phyloP scores from a whole-genome alignment of 2,888 invertebrate genomes.

The Nephrotoma guestfalica region DNA sequence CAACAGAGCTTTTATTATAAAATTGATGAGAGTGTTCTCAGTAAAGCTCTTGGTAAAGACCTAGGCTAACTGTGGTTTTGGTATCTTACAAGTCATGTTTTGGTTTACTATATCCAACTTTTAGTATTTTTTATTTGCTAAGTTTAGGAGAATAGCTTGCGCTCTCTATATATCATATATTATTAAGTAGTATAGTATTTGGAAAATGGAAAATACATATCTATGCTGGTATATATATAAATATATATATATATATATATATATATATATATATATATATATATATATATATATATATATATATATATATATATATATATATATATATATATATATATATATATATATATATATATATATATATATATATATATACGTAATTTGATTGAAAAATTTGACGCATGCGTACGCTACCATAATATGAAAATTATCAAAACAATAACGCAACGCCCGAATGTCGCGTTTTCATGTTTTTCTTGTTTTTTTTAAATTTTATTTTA shows the following conservation, averaged over 20 bases:
- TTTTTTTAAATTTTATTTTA: neutral
- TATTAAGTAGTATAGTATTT: no score
- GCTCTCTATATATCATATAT: no score
- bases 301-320: no score
- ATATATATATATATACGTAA: neutral
- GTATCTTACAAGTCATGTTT: neutral
- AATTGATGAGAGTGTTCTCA: neutral
- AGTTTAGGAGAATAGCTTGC: neutral
- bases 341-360: no score
- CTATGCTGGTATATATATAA: no score
- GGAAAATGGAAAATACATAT: no score
- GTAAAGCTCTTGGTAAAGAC: neutral
- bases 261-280: no score
- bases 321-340: no score
- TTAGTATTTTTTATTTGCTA: neutral
- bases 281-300: no score
- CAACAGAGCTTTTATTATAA: neutral
- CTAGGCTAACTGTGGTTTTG: neutral
- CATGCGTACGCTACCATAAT: neutral
- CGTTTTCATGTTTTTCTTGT: conserved; percentile 1
- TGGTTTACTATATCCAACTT: neutral
- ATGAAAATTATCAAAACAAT: conserved; percentile 5
- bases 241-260: no score
- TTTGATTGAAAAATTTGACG: neutral
- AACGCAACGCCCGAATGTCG: conserved; percentile 6